phyloP scores from a whole-genome alignment of 2,888 invertebrate genomes.

The Spodoptera littoralis region DNA sequence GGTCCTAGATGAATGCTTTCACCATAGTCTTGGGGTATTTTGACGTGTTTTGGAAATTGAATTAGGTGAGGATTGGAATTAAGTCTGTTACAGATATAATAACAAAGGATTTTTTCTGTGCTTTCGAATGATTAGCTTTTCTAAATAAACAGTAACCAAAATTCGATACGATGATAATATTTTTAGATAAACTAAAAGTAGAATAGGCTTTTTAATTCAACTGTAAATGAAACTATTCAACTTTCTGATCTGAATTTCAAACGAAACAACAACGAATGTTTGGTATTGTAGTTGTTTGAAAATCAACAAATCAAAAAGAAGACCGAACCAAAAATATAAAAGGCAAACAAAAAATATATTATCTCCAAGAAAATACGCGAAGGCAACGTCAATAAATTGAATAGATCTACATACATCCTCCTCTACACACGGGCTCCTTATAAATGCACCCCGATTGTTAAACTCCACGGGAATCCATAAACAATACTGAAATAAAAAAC shows the following conservation, averaged over 20 bases:
- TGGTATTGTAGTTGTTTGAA: not conserved
- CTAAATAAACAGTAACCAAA: too few relatives aligned
- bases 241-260: too few relatives aligned
- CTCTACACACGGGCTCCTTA: slow-evolving; percentile 21
- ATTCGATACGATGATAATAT: too few relatives aligned
- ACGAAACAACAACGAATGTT: too few relatives aligned
- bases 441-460: slow-evolving; percentile 50
- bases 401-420: slow-evolving; percentile 32
- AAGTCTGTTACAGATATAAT: too few relatives aligned
- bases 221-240: too few relatives aligned
- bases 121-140: too few relatives aligned
- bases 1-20: slow-evolving; percentile 1
- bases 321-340: not conserved
- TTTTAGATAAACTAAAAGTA: too few relatives aligned
- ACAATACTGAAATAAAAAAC: slow-evolving; percentile 34
- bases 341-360: not conserved
- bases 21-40: not conserved
- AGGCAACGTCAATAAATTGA: slow-evolving; percentile 33
- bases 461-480: slow-evolving; percentile 36
- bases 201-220: too few relatives aligned
- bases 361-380: not conserved
- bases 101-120: too few relatives aligned
- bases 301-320: not conserved
- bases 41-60: too few relatives aligned
- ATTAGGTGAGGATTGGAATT: too few relatives aligned